Conservation (phyloP, 2,888 invertebrate genomes). For the Athripsodes cinereus region DNA sequence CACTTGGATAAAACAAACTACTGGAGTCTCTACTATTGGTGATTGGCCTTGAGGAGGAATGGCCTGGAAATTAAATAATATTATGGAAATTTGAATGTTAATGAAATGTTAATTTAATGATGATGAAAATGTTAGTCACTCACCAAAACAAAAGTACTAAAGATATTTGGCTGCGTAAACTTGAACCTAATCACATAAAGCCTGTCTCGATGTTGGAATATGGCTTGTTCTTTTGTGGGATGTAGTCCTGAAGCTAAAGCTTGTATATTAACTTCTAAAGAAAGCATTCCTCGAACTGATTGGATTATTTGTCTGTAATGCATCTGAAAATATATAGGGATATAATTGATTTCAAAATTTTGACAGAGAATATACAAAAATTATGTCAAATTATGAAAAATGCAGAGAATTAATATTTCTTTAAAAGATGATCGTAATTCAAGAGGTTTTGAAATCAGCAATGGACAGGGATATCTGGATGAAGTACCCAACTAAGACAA, state of each 20-base stretch:
- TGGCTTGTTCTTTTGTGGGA: slow-evolving; percentile 9
- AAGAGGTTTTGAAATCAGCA: too few relatives aligned
- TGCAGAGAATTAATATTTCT: too few relatives aligned
- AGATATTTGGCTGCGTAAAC: slow-evolving; percentile 20
- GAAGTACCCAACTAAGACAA: too few relatives aligned
- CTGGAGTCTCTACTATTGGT: slow-evolving; percentile 10
- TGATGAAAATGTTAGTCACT: background rate
- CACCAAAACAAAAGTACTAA: slow-evolving; percentile 21
- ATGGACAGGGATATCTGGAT: too few relatives aligned
- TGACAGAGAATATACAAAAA: too few relatives aligned
- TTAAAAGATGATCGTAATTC: too few relatives aligned
- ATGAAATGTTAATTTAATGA: too few relatives aligned
- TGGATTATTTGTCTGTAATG: slow-evolving; percentile 13
- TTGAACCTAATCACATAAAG: slow-evolving; percentile 16
- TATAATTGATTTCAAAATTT: too few relatives aligned
- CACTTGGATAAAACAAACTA: slow-evolving; percentile 15
- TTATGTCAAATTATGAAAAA: too few relatives aligned
- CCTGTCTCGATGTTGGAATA: slow-evolving; percentile 18
- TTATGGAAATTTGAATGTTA: background rate
- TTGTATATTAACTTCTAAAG: slow-evolving; percentile 15
- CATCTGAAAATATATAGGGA: too few relatives aligned
- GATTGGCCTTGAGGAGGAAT: slow-evolving; percentile 13
- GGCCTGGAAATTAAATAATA: slow-evolving; percentile 16
- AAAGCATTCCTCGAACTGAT: slow-evolving; percentile 17
- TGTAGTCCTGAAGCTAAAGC: slow-evolving; percentile 8